Evolutionary conservation across 2,888 invertebrate genomes (phyloP).

Genomic region (Muschampia plurimacula): DNA sequence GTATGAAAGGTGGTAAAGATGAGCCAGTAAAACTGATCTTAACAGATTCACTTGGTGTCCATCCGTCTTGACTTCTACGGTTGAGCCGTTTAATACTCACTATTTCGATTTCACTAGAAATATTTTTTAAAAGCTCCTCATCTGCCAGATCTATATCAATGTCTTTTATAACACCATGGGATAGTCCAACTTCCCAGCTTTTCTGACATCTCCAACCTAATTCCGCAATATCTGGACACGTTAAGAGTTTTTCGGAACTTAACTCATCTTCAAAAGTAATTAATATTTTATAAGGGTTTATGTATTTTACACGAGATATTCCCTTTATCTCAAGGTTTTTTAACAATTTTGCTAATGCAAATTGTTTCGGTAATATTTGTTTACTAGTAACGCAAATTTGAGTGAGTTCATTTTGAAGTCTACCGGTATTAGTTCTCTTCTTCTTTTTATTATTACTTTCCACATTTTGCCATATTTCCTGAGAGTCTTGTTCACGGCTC

Average conservation of each 20-base stretch:
- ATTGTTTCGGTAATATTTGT: slow-evolving; percentile 1
- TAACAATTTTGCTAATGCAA: not conserved
- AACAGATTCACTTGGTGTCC: slow-evolving; percentile 4
- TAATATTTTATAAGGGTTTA: not conserved
- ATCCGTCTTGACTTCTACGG: not conserved
- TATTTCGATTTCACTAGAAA: not conserved
- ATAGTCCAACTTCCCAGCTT: not conserved
- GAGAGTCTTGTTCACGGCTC: not conserved
- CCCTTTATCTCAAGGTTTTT: not conserved
- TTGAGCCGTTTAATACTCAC: not conserved
- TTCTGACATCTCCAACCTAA: not conserved
- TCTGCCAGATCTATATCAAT: not conserved
- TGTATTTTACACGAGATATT: not conserved
- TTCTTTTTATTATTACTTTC: not conserved
- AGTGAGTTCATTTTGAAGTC: not conserved
- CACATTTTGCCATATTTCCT: slow-evolving; percentile 1
- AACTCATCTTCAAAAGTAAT: not conserved
- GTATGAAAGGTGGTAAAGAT: not conserved
- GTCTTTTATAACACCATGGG: not conserved
- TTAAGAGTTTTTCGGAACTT: not conserved
- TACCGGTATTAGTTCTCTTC: not conserved
- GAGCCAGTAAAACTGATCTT: not conserved
- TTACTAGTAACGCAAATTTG: slow-evolving; percentile 2
- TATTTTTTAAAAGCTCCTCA: not conserved
- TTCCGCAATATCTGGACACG: not conserved